Evolutionary conservation across 2,113 vertebrate species (phyloP).

Genomic region (Halichoeres trimaculatus): DNA sequence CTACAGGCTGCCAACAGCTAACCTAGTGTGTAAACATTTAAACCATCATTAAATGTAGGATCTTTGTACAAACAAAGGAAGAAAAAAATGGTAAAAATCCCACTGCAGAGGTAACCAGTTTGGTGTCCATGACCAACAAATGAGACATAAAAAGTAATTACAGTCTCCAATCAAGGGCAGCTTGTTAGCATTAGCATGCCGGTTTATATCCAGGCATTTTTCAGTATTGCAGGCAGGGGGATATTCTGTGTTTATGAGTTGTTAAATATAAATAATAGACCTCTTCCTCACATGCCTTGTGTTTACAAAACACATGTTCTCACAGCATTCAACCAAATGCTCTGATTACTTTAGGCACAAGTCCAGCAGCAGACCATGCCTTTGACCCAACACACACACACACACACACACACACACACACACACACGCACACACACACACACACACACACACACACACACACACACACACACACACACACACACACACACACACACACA

Average conservation of each 20-base stretch:
- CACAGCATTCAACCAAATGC: conserved; percentile 42
- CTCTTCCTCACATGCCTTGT: background rate
- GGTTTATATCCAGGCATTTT: too few relatives aligned
- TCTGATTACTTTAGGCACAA: conserved; percentile 25
- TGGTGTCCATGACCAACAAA: too few relatives aligned
- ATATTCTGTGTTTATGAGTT: background rate
- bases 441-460: conserved; percentile 18
- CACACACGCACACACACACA: conserved; percentile 15
- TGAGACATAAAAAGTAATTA: too few relatives aligned
- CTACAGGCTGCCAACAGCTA: too few relatives aligned
- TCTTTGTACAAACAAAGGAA: too few relatives aligned
- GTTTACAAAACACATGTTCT: background rate
- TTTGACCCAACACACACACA: conserved; percentile 9
- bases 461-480: conserved; percentile 19
- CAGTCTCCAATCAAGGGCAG: too few relatives aligned
- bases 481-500: conserved; percentile 18
- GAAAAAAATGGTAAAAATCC: too few relatives aligned
- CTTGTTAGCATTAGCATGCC: too few relatives aligned
- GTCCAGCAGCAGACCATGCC: conserved; percentile 16
- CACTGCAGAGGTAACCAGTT: too few relatives aligned
- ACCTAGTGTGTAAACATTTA: too few relatives aligned
- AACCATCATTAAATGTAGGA: too few relatives aligned
- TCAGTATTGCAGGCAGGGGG: too few relatives aligned
- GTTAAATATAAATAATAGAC: background rate
- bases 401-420: conserved; percentile 23